Percentiles rank a stretch among this genome's conserved stretches.
These are phyloP conservation scores for Mus spretus DNA, from an alignment of 2,797 vertebrate species.

Conservation along the genomic window DNA sequence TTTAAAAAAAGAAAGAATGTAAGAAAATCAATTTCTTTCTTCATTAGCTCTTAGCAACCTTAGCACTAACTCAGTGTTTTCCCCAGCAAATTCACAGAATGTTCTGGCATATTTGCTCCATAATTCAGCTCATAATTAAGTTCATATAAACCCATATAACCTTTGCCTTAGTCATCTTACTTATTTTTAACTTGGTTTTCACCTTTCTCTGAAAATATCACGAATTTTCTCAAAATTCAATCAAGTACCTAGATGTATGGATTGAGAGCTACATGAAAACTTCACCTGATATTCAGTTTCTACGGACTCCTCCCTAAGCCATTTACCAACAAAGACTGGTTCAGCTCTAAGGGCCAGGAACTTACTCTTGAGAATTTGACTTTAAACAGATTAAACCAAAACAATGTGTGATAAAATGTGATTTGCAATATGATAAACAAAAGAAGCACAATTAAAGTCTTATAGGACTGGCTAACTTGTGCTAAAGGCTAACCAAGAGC, in stretches of 20 bases:
- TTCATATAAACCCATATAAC: background rate
- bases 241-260: background rate
- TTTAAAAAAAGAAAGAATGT: too few species aligned
- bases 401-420: background rate
- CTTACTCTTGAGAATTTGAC: background rate
- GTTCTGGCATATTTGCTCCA: background rate
- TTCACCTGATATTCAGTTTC: background rate
- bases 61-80: background rate
- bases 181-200: conserved; percentile 3
- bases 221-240: conserved; percentile 2
- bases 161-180: background rate
- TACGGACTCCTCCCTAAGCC: background rate
- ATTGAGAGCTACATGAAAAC: background rate
- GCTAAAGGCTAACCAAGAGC: background rate
- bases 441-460: background rate
- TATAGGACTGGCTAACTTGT: background rate
- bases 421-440: background rate
- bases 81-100: background rate
- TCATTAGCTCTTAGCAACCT: background rate
- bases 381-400: background rate
- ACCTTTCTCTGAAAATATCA: background rate
- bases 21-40: background rate
- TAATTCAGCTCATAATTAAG: background rate
- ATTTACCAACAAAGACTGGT: background rate
- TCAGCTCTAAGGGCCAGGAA: background rate